phyloP scores from a whole-genome alignment of 1,140 invertebrate genomes.

The Ceratina australensis region DNA sequence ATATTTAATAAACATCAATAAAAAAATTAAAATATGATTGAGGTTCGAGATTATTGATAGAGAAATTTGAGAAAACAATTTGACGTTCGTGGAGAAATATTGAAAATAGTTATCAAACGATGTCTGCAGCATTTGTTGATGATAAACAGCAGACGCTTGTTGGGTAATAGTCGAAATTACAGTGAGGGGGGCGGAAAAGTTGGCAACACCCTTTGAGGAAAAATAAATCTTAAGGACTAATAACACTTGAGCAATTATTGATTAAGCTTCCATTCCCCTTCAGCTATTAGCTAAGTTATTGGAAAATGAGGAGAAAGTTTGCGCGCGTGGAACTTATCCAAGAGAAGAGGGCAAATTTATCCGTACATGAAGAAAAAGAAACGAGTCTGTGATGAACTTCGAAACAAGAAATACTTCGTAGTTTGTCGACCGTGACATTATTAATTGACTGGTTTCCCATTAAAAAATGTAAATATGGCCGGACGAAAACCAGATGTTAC shows the following conservation, averaged over 20 bases:
- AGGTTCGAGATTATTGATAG: too few relatives aligned
- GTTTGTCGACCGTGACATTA: background rate
- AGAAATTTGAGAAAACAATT: too few relatives aligned
- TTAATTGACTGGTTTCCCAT: background rate
- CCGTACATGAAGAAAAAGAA: background rate
- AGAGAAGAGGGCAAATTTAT: background rate
- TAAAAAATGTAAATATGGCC: background rate
- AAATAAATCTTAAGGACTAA: slow-evolving; percentile 23
- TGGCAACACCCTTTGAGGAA: background rate
- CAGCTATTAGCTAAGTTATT: slow-evolving; percentile 30
- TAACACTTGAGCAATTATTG: slow-evolving; percentile 25
- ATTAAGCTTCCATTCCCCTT: slow-evolving; percentile 3
- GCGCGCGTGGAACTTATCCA: background rate
- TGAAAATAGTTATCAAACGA: background rate
- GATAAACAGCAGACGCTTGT: background rate
- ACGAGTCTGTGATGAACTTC: slow-evolving; percentile 5
- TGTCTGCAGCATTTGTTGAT: background rate
- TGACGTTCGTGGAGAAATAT: background rate
- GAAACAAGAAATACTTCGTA: background rate
- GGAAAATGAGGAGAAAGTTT: slow-evolving; percentile 27
- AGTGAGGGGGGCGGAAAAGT: background rate
- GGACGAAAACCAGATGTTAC: too few relatives aligned
- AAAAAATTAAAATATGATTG: too few relatives aligned
- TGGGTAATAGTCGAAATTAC: background rate
- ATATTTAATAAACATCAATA: too few relatives aligned